A percentile compares a stretch with the other conserved stretches of the same genome.
These are phyloP conservation scores for Drosophila carrolli DNA, from an alignment of 1,140 invertebrate genomes.

Conservation along the genomic window DNA sequence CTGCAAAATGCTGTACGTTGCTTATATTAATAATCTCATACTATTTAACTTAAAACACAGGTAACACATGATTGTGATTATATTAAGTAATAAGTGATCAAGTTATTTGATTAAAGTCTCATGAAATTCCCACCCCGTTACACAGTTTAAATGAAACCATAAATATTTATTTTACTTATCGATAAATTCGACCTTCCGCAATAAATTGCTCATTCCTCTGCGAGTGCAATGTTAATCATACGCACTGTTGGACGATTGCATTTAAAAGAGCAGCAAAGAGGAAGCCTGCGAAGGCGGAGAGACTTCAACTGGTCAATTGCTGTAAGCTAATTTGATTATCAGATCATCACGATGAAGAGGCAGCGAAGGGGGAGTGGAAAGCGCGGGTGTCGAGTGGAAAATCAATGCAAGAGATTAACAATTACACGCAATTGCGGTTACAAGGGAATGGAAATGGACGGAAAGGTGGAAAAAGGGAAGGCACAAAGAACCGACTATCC, in stretches of 20 bases:
- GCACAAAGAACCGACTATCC: neutral
- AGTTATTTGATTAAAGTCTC: no score
- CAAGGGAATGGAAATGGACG: conserved; percentile 25
- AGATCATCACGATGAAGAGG: conserved; percentile 21
- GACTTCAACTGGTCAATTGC: conserved; percentile 37
- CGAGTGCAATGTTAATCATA: conserved; percentile 60
- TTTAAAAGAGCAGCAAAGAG: conserved; percentile 36
- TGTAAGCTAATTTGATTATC: conserved; percentile 65
- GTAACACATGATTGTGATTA: no score
- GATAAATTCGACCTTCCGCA: neutral
- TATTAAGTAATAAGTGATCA: no score
- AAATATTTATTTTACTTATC: conserved; percentile 5
- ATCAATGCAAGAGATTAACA: conserved; percentile 76
- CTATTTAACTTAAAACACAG: no score
- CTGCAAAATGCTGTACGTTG: no score
- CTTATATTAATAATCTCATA: no score
- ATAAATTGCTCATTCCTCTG: conserved; percentile 1
- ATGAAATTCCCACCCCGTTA: no score
- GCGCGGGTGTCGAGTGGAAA: conserved; percentile 31
- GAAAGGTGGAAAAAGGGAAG: neutral
- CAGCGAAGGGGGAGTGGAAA: neutral
- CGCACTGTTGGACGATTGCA: conserved; percentile 62
- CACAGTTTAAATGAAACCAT: neutral
- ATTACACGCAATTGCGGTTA: conserved; percentile 69
- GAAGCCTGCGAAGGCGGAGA: neutral